Evolutionary conservation across 2,888 invertebrate genomes (phyloP).

Genomic region (Chironomus riparius): DNA sequence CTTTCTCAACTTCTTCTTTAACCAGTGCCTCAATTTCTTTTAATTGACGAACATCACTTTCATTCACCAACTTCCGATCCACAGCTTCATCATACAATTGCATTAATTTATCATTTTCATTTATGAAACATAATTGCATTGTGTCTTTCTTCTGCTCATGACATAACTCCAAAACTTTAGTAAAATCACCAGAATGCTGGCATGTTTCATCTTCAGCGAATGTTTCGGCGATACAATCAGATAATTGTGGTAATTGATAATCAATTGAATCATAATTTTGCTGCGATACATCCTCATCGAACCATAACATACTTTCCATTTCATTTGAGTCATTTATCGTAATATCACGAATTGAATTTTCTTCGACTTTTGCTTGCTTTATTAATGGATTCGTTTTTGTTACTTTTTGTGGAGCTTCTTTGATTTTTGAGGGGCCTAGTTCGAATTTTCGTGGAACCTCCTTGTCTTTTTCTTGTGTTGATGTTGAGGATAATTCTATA

Average conservation of each 20-base stretch:
- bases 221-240: background rate
- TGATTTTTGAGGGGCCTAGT: no score
- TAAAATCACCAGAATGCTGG: background rate
- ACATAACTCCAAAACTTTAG: slow-evolving; percentile 14
- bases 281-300: slow-evolving; percentile 9
- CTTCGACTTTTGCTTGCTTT: background rate
- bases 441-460: no score
- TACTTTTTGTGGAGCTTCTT: background rate
- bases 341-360: background rate
- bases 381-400: background rate
- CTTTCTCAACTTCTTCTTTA: background rate
- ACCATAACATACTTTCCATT: slow-evolving; percentile 21
- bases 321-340: slow-evolving; percentile 2
- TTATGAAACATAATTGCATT: slow-evolving; percentile 24
- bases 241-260: background rate
- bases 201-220: background rate
- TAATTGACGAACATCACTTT: slow-evolving; percentile 28
- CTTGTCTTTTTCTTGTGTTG: no score
- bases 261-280: background rate
- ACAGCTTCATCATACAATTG: slow-evolving; percentile 27
- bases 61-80: slow-evolving; percentile 24
- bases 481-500: no score
- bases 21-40: slow-evolving; percentile 27
- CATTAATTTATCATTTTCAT: slow-evolving; percentile 24
- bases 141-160: slow-evolving; percentile 15